Evolutionary conservation across 2,888 invertebrate genomes (phyloP).

Genomic region (Drosophila diplacantha): DNA sequence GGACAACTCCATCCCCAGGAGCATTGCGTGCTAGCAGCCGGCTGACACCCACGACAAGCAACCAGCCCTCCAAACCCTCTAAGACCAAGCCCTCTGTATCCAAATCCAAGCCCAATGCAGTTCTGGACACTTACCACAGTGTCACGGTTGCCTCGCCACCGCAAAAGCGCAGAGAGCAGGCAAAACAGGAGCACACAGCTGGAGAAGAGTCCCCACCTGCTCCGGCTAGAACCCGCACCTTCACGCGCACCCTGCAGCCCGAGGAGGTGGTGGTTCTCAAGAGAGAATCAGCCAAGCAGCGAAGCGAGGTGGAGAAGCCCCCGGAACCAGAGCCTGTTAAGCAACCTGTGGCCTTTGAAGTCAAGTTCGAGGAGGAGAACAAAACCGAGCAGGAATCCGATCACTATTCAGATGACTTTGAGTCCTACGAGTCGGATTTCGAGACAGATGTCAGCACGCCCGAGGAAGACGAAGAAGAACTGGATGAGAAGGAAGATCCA

Average conservation of each 20-base stretch:
- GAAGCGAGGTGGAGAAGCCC: slow-evolving; percentile 49
- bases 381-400: slow-evolving; percentile 48
- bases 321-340: slow-evolving; percentile 43
- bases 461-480: slow-evolving; percentile 39
- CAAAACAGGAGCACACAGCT: slow-evolving; percentile 33
- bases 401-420: slow-evolving; percentile 80
- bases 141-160: slow-evolving; percentile 77
- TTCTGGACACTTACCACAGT: slow-evolving; percentile 75
- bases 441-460: slow-evolving; percentile 74
- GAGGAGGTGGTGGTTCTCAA: slow-evolving; percentile 73
- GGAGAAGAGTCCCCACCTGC: slow-evolving; percentile 15
- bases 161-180: slow-evolving; percentile 60
- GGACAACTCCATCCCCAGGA: slow-evolving; percentile 54
- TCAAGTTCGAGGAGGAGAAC: slow-evolving; percentile 63
- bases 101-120: slow-evolving; percentile 72
- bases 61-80: slow-evolving; percentile 6
- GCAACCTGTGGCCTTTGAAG: slow-evolving; percentile 75
- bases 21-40: slow-evolving; percentile 43
- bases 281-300: slow-evolving; percentile 55
- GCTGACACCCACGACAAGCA: slow-evolving; percentile 21
- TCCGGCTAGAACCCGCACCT: slow-evolving; percentile 41
- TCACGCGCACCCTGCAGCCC: slow-evolving; percentile 69
- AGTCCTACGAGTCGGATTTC: slow-evolving; percentile 81
- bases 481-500: slow-evolving; percentile 14
- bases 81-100: slow-evolving; percentile 11